Conservation (phyloP, 2,888 invertebrate genomes). For the Frankliniella intonsa region DNA sequence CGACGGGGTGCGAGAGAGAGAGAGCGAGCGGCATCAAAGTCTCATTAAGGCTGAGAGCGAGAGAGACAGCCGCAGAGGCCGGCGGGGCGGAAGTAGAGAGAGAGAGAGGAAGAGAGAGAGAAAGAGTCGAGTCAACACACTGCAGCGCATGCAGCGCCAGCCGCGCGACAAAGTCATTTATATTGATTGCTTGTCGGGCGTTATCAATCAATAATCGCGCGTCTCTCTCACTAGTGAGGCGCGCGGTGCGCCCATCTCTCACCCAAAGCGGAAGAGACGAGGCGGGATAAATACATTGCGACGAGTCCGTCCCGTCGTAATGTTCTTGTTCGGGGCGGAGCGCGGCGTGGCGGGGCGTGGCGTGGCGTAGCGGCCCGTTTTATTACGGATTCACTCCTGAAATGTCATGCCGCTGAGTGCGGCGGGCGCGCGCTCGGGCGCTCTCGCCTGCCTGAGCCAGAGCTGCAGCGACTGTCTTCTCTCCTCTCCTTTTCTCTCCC, state of each 20-base stretch:
- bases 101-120: conserved; percentile 13
- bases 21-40: too few species aligned
- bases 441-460: background rate
- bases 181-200: background rate
- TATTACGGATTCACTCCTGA: background rate
- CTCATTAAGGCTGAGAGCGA: too few species aligned
- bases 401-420: background rate
- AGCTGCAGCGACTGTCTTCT: background rate
- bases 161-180: background rate
- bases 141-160: background rate
- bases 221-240: background rate
- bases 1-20: too few species aligned
- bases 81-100: background rate
- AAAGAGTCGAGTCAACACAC: background rate
- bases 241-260: too few species aligned
- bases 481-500: background rate
- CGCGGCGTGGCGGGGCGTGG: background rate
- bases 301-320: background rate
- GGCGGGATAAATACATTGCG: too few species aligned
- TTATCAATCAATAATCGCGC: conserved; percentile 1
- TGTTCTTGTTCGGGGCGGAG: background rate
- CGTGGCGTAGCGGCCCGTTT: background rate
- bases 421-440: too few species aligned
- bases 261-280: background rate
- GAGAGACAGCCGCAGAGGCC: too few species aligned